Evolutionary conservation across 2,888 invertebrate genomes (phyloP).

Genomic region (Cryptocheilus praepositus): DNA sequence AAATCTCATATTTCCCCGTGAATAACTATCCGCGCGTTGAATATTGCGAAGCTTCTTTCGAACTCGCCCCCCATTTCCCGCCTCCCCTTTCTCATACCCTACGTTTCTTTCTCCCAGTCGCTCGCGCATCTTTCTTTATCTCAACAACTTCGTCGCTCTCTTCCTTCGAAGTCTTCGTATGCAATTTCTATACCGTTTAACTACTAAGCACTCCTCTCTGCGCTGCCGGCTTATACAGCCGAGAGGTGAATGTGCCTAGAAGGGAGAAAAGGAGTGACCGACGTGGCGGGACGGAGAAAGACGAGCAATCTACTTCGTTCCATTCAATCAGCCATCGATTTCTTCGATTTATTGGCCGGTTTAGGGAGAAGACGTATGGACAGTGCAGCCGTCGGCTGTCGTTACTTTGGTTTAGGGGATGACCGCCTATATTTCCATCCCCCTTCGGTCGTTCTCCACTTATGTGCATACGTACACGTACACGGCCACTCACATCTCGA

Average conservation of each 20-base stretch:
- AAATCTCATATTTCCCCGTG: slow-evolving; percentile 5
- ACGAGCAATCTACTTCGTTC: slow-evolving; percentile 64
- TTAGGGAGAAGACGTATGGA: slow-evolving; percentile 60
- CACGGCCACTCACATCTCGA: slow-evolving; percentile 4
- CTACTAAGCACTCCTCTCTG: slow-evolving; percentile 51
- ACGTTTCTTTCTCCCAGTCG: neutral
- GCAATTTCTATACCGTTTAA: slow-evolving; percentile 60
- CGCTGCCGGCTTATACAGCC: slow-evolving; percentile 42
- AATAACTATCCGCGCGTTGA: neutral
- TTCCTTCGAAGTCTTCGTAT: slow-evolving; percentile 20
- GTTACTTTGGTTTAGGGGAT: slow-evolving; percentile 59
- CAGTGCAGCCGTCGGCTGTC: slow-evolving; percentile 55
- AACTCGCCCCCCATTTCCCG: neutral
- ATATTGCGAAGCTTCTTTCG: slow-evolving; percentile 7
- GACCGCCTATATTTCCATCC: slow-evolving; percentile 55
- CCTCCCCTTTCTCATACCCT: neutral
- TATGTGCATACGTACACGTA: neutral
- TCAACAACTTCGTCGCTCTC: neutral
- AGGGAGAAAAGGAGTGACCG: slow-evolving; percentile 9
- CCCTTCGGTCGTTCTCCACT: neutral
- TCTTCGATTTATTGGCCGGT: slow-evolving; percentile 66
- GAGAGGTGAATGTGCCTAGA: slow-evolving; percentile 2
- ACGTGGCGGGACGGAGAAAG: slow-evolving; percentile 6
- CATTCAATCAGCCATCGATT: slow-evolving; percentile 70
- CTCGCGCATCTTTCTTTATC: neutral